phyloP scores from a whole-genome alignment of 2,113 vertebrate species.

The Athene noctua region DNA sequence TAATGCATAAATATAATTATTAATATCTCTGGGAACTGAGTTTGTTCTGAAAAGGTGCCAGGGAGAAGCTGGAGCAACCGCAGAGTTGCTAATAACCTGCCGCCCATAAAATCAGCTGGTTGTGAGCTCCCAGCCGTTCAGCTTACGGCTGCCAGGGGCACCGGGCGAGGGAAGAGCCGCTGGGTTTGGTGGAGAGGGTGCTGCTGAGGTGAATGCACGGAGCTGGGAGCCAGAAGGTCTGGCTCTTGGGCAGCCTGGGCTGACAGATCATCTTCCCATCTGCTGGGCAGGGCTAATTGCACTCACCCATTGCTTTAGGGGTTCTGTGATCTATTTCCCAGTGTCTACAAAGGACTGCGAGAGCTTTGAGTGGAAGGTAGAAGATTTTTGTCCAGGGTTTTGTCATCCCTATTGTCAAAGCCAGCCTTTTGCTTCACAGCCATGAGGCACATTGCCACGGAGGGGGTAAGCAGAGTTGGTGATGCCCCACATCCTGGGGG shows the following conservation, averaged over 20 bases:
- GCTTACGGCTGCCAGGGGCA: neutral
- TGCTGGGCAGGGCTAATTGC: neutral
- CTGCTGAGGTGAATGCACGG: neutral
- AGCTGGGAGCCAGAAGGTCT: constrained; percentile 30
- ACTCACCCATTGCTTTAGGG: neutral
- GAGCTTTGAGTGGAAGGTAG: neutral
- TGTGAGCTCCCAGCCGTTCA: neutral
- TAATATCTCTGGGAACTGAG: constrained; percentile 29
- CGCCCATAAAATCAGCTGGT: neutral
- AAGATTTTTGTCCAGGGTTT: constrained; percentile 3
- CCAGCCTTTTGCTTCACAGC: neutral
- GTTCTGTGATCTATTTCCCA: neutral
- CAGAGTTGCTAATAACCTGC: constrained; percentile 9
- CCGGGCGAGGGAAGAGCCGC: neutral
- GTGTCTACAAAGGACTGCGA: neutral
- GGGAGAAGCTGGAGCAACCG: constrained; percentile 25
- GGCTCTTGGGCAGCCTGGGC: neutral
- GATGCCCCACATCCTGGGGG: rapidly evolving
- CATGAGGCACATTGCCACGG: neutral
- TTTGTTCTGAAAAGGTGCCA: constrained; percentile 47
- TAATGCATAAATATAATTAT: neutral
- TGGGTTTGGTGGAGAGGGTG: neutral
- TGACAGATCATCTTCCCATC: constrained; percentile 9
- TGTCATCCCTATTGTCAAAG: constrained; percentile 3
- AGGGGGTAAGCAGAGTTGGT: neutral